phyloP scores from a whole-genome alignment of 1,140 invertebrate genomes.

The Meloidogyne floridensis region DNA sequence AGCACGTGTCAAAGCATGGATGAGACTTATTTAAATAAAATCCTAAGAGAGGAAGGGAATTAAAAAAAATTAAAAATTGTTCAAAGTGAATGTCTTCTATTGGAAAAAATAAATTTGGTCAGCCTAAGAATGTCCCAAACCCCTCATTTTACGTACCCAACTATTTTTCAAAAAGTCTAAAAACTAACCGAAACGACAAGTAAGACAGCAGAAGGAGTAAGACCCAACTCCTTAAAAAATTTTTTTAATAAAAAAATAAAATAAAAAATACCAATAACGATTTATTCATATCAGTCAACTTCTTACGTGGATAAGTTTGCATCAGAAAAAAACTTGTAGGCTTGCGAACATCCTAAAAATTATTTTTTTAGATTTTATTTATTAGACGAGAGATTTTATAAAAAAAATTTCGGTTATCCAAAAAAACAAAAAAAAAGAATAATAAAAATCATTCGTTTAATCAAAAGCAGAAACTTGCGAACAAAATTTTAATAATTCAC shows the following conservation, averaged over 20 bases:
- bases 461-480: no score
- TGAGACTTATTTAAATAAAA: background rate
- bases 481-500: no score
- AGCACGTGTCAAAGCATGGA: no score
- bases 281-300: conserved; percentile 38
- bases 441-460: no score
- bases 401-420: background rate
- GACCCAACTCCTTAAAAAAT: conserved; percentile 23
- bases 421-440: no score
- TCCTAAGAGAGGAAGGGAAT: background rate
- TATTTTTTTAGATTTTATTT: background rate
- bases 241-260: background rate
- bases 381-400: background rate
- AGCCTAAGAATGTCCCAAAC: no score
- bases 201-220: conserved; percentile 37
- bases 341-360: conserved; percentile 29
- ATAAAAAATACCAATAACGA: conserved; percentile 19
- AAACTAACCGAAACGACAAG: conserved; percentile 35
- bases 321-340: conserved; percentile 34
- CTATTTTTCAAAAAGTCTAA: background rate
- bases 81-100: conserved; percentile 24
- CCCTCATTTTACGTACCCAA: no score
- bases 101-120: conserved; percentile 27
- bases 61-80: conserved; percentile 7
- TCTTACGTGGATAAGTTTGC: conserved; percentile 38